Base-by-base conservation (phyloP, 2,797 vertebrate species). In the Poecilia gillii region DNA sequence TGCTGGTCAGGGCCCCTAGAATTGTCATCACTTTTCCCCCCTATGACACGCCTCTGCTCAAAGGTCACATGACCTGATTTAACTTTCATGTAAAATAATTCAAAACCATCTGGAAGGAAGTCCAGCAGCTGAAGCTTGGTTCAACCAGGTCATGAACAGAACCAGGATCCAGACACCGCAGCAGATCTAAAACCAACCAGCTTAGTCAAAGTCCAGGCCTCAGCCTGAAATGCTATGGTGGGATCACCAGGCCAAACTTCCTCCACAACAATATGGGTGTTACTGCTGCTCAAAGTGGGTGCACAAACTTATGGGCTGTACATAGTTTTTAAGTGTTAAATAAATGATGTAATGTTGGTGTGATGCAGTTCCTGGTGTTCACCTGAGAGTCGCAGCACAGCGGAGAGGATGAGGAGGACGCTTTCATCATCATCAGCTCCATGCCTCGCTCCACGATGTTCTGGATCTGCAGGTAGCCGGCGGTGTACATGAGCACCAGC, bases 401-500 rank as follows among this genome's bases (percentile, higher is more conserved):
- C 0, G 98, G 98, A 0, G 98, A 98, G 90, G 97, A 98, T 23
- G 98, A 97, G 6, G 98, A 98, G 85, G 97, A 97, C 84, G 98
- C 96, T 95, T 98, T 99, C 97, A 95, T 99, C 96, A 96, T 97
- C 97, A 99, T 97, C 91, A 99, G 95, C 94, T 99, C 98, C 74
- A 99, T 98, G 53, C 98, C 98, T 3, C 98, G 96, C 92, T 99
- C 98, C 90, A 99, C 97, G 0, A 99, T 99, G 95, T 98, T 98
- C 95, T 99, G 98, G 95, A 99, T 99, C 95, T 99, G 98, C 88
- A 99, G 97, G 96, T 99, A 99, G 31, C 98, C 98, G 0, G 98
- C 98, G 0, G 98, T 99, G 96, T 99, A 99, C 98, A 99, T 99
- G 86, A 99, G 97, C 88, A 99, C 97, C 73, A 99, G 97, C 96